These are phyloP conservation scores for Nemotelus nigrinus DNA, from an alignment of 2,888 invertebrate genomes.

Conservation along the genomic window DNA sequence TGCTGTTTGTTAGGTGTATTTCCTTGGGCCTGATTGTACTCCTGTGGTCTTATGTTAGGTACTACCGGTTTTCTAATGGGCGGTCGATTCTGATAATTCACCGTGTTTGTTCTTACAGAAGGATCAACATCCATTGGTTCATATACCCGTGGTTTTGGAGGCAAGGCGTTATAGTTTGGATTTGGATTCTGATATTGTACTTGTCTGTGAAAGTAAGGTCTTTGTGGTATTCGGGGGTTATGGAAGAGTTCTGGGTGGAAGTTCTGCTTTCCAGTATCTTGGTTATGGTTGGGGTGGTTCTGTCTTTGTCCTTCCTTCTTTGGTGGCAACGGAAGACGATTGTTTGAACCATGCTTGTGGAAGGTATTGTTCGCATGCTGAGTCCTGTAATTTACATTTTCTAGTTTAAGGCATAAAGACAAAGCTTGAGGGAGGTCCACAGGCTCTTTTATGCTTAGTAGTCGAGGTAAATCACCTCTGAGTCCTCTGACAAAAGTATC, in stretches of 20 bases:
- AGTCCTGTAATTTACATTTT: slow-evolving; percentile 42
- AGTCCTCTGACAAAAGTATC: neutral
- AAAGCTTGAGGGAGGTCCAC: slow-evolving; percentile 48
- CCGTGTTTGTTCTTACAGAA: neutral
- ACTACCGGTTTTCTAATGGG: too few relatives aligned
- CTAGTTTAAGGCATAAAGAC: slow-evolving; percentile 48
- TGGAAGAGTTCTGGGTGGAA: neutral
- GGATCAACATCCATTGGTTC: slow-evolving; percentile 18
- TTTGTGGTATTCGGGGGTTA: slow-evolving; percentile 12
- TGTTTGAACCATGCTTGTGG: neutral
- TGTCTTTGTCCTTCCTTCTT: neutral
- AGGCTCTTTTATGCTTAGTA: slow-evolving; percentile 49
- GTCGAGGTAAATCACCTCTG: slow-evolving; percentile 1
- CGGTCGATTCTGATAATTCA: slow-evolving; percentile 10
- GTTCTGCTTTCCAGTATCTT: neutral
- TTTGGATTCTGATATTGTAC: neutral
- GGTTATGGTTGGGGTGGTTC: neutral
- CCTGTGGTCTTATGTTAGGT: too few relatives aligned
- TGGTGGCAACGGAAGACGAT: neutral
- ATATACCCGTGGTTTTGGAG: neutral
- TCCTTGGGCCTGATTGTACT: too few relatives aligned
- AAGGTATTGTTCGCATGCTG: slow-evolving; percentile 7
- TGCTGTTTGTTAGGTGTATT: too few relatives aligned
- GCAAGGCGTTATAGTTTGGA: slow-evolving; percentile 1
- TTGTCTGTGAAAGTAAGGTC: neutral